Base-by-base conservation (phyloP, 2,797 vertebrate species). In the Melanotaenia pygmaea region DNA sequence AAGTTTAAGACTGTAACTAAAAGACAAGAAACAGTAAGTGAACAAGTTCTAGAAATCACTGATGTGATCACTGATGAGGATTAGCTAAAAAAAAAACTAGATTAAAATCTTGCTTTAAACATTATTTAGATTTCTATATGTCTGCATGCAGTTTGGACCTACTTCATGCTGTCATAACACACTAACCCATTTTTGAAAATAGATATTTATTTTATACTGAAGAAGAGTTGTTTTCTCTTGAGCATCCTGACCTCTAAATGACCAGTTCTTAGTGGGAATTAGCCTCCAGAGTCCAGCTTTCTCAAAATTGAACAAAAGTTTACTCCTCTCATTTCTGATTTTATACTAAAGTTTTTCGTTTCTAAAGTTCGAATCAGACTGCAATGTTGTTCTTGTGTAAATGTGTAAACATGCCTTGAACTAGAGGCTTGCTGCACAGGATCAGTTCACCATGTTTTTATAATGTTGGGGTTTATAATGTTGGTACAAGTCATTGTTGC, bases 401-500 rank as follows among this genome's bases (percentile, higher is more conserved):
- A 28, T 54, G 53, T 54, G 24, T 54, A 54, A 26, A 28, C 28
- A 26, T 0, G 24, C 5, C 26, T 28, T 14, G 24, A 26, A 28
- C 53, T 6, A 54, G 28, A 12, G 12, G 2, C 6, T 12, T 24
- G 51, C 47, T 50, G 40, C 40, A 18, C 12, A 28, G 53, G 24
- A 54, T 28, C 22, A 28, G 53, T 26, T 16, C 53, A 28, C 22
- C n/a, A 45, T 45, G 43, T 45, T 18, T 18, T 45, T 45, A 18
- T 45, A 20, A 22, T 51, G 47, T 24, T 28, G 1, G 43, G 43
- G 43, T 45, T 45, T 45, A 18, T 45, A 18, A 45, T 14, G 59
- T 62, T 62, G 50, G 32, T 61, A 43, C 30, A 74, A 63, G 32
- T 22, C 12, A 35, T 69, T 28, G 13, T 28, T 64, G 35, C 56